Evolutionary conservation across 2,888 invertebrate genomes (phyloP).

Genomic region (Trichopria drosophilae): DNA sequence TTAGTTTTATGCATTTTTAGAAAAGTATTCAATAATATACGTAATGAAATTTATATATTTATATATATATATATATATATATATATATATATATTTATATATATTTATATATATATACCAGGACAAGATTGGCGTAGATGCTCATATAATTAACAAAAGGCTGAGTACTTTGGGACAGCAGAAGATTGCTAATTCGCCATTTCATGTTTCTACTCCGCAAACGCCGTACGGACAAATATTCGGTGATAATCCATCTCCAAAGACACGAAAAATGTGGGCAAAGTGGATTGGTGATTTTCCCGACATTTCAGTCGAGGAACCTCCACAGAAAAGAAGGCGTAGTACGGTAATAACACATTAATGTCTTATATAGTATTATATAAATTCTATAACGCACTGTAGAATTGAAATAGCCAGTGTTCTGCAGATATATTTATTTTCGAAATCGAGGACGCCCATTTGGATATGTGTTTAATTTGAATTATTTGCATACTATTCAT

Average conservation of each 20-base stretch:
- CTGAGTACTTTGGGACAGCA: conserved; percentile 42
- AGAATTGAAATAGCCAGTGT: no score
- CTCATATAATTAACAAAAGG: conserved; percentile 49
- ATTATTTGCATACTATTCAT: conserved; percentile 5
- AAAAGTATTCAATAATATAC: no score
- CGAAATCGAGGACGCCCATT: no score
- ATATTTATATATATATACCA: no score
- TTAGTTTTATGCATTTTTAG: no score
- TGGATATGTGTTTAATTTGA: conserved; percentile 15
- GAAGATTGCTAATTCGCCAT: conserved; percentile 56
- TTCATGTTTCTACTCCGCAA: conserved; percentile 62
- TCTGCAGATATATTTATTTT: no score
- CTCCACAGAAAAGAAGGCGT: conserved; percentile 45
- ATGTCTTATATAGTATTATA: conserved; percentile 21
- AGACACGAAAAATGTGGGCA: conserved; percentile 60
- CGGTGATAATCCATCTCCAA: conserved; percentile 60
- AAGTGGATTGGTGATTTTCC: conserved; percentile 61
- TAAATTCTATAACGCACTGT: no score
- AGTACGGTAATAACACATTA: conserved; percentile 61
- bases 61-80: no score
- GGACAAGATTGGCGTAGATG: no score
- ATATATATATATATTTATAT: no score
- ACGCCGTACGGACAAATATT: conserved; percentile 63
- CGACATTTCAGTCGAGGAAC: conserved; percentile 53
- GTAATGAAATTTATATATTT: no score